Base-by-base conservation (phyloP, 2,797 vertebrate species). In the Poeciliopsis gracilis region DNA sequence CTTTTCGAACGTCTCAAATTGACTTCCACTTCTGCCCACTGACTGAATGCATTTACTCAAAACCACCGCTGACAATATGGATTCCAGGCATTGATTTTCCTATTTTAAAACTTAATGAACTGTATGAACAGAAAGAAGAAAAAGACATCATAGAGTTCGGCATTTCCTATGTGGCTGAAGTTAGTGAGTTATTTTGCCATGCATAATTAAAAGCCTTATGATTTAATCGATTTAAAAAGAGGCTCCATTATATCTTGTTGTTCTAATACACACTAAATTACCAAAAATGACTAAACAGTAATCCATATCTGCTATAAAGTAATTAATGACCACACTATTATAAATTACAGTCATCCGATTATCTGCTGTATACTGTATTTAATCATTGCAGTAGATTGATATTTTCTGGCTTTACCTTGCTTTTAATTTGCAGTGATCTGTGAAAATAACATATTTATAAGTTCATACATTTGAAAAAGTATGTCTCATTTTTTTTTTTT, bases 31-130 rank as follows among this genome's bases (percentile, higher is more conserved):
- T 76, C 83, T 89, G 81, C 88, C 84, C 80, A 91, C 90, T 75
- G 90, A 91, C 90, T 89, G 84, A 91, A 87, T 89, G 86, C 87
- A 85, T 93, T 91, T 91, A 86, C 88, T 90, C 84, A 90, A 90
- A 94, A 84, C 88, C 89, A 87, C 82, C 4, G 66, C 75, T 53
- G 89, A 91, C 87, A 89, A 87, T 89, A 92, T 93, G 77, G 91
- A 93, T 93, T 91, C 74, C 53, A 83, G 77, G 12, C 77, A 94
- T 92, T 84, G 94, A 94, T 95, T 93, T 93, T 91, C 84, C 90
- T 91, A 93, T 94, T 94, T 94, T 78, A 88, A 93, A 93, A 93
- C 79, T 83, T 91, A 93, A 94, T 93, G 85, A 94, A 90, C 84
- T 92, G 87, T 83, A 82, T 78, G 63, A 63, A 46, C 12, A 72